Percentiles rank a stretch among this genome's conserved stretches.
These are phyloP conservation scores for Calliopsis andreniformis DNA, from an alignment of 1,140 invertebrate species.

Conservation along the genomic window DNA sequence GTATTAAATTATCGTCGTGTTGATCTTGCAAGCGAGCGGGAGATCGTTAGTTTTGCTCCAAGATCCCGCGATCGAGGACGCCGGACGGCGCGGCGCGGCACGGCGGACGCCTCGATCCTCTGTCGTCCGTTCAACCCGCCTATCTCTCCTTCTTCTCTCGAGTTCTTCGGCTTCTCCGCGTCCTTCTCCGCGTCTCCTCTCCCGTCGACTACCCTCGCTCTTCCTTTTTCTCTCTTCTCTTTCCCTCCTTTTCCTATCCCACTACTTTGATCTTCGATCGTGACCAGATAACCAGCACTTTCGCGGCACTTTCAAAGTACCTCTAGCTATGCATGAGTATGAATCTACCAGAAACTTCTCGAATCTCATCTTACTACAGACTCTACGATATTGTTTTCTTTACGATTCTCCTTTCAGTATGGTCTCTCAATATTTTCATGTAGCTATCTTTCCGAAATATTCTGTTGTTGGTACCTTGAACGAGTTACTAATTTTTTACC, in stretches of 20 bases:
- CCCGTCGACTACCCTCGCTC: background rate
- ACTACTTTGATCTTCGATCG: constrained; percentile 43
- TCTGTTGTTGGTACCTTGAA: too few relatives aligned
- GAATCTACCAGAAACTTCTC: constrained; percentile 35
- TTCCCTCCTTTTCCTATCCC: constrained; percentile 15
- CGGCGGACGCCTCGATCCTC: constrained; percentile 66
- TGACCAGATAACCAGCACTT: constrained; percentile 52
- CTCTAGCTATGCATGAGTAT: constrained; percentile 5
- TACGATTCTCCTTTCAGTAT: background rate
- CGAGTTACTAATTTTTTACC: too few relatives aligned
- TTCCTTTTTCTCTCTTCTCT: background rate
- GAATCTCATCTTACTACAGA: background rate
- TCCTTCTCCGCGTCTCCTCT: constrained; percentile 2
- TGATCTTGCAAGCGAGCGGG: constrained; percentile 68
- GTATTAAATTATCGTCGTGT: constrained; percentile 71
- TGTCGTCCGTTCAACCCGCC: constrained; percentile 71
- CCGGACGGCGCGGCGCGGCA: constrained; percentile 64
- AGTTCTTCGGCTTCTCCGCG: constrained; percentile 42
- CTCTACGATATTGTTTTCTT: background rate
- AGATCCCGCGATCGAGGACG: constrained; percentile 70
- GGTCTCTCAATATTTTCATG: background rate
- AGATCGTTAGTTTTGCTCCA: constrained; percentile 72
- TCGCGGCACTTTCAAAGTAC: constrained; percentile 50
- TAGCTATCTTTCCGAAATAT: background rate
- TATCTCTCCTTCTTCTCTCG: constrained; percentile 49